phyloP scores from a whole-genome alignment of 35 echinoderm and acorn worm species.

The Eucidaris tribuloides region DNA sequence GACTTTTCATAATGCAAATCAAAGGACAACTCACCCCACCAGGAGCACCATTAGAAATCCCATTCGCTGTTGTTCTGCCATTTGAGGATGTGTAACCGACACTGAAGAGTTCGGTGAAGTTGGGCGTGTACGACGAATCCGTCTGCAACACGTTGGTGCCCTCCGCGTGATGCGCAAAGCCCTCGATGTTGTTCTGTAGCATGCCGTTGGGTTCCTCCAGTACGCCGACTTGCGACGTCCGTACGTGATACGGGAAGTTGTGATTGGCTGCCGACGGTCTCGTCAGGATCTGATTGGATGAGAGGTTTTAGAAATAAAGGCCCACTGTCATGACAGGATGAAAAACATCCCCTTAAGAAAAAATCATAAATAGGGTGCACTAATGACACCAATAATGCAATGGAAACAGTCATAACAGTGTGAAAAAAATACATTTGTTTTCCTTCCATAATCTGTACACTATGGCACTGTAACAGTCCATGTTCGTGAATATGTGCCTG shows the following conservation, averaged over 20 bases:
- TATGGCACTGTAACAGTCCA: no score
- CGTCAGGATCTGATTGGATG: constrained; percentile 55
- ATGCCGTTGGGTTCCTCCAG: constrained; percentile 46
- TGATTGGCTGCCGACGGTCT: constrained; percentile 80
- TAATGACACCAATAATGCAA: no score
- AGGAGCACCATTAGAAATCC: neutral
- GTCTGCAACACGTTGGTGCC: constrained; percentile 29
- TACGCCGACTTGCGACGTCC: constrained; percentile 81
- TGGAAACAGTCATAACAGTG: no score
- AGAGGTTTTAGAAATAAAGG: no score
- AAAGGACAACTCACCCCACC: neutral
- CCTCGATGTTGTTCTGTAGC: constrained; percentile 58
- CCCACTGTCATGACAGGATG: no score
- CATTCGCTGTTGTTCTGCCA: neutral
- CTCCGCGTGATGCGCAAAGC: constrained; percentile 63
- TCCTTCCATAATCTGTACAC: no score
- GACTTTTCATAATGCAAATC: neutral
- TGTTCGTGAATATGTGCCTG: no score
- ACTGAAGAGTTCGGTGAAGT: constrained; percentile 79
- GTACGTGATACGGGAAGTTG: constrained; percentile 91
- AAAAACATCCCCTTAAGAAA: no score
- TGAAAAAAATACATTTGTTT: no score
- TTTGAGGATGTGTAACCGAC: neutral
- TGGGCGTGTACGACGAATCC: constrained; percentile 25
- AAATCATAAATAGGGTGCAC: no score